Base-by-base conservation (phyloP, 2,113 vertebrate species). In the Climacteris rufus region DNA sequence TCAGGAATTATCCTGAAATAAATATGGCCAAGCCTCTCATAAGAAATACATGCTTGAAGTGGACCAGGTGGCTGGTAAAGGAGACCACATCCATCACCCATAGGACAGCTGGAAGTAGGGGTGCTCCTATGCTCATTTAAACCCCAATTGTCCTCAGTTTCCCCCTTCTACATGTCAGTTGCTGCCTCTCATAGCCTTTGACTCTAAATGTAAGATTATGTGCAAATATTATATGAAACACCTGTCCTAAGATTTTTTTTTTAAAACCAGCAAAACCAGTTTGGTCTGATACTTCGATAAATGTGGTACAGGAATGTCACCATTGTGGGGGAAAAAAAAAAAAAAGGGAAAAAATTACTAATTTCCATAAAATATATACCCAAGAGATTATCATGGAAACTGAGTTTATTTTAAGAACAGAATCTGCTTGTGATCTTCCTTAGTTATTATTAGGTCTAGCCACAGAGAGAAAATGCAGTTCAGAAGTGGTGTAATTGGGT, bases 401-500 rank as follows among this genome's bases (percentile, higher is more conserved):
- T 0, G 37, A 72, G 33, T 89, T 92, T 93, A 94, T 94, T 94
- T 94, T 94, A 81, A 81, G 91, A 93, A 84, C 30, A 65, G 74
- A 82, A 76, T 25, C 89, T 93, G 40, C 60, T 82, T 87, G 47
- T 82, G 80, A 95, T 94, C 77, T 88, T 89, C 59, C 44, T 35
- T 66, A 59, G 45, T 87, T 95, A 87, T 94, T 95, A 92, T 85
- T 96, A 96, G 76, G 54, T 77, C 76, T 93, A 85, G n/a, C 27
- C 71, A 89, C 42, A 82, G 83, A 85, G 77, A 88, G 28, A 87
- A 95, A 95, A 63, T 40, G 42, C 10, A 39, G 45, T 69, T 87
- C 68, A 66, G 40, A 95, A 94, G 70, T 57, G 53, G 33, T 59
- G 37, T 68, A 92, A 89, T 74, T 95, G 25, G 71, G 66, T 82